These are phyloP conservation scores for Meles meles DNA, from an alignment of 2,113 vertebrate species.

Conservation along the genomic window DNA sequence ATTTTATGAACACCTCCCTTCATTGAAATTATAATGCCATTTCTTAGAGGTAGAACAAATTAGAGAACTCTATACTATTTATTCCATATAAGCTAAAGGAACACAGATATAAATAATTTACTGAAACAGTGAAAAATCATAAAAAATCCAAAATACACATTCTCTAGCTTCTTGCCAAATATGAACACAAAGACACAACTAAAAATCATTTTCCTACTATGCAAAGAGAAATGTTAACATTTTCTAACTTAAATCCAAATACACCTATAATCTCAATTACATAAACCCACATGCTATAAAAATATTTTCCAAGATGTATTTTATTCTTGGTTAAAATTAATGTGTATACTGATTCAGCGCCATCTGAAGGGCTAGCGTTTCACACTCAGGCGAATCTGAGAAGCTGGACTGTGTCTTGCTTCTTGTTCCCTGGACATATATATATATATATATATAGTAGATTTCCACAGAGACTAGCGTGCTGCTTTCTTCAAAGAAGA, in stretches of 20 bases:
- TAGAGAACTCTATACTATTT: background rate
- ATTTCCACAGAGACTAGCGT: background rate
- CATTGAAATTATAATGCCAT: background rate
- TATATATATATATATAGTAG: background rate
- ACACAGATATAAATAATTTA: background rate
- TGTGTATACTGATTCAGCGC: background rate
- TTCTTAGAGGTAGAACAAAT: background rate
- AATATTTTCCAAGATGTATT: background rate
- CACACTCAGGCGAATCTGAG: background rate
- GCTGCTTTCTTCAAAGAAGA: background rate
- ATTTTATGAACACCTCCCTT: background rate
- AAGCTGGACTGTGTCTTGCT: background rate
- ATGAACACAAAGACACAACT: background rate
- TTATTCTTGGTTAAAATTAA: background rate
- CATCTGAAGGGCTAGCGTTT: background rate
- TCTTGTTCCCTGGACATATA: background rate
- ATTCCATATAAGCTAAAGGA: background rate
- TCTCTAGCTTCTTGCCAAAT: background rate
- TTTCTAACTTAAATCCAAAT: slow-evolving; percentile 18
- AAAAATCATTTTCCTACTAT: background rate
- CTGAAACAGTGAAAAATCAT: background rate
- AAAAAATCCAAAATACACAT: background rate
- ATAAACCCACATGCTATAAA: background rate
- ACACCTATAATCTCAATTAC: background rate
- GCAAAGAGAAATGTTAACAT: background rate